Percentiles rank a stretch among this genome's conserved stretches.
phyloP scores from a whole-genome alignment of 2,888 invertebrate species.

The Drosophila testacea region DNA sequence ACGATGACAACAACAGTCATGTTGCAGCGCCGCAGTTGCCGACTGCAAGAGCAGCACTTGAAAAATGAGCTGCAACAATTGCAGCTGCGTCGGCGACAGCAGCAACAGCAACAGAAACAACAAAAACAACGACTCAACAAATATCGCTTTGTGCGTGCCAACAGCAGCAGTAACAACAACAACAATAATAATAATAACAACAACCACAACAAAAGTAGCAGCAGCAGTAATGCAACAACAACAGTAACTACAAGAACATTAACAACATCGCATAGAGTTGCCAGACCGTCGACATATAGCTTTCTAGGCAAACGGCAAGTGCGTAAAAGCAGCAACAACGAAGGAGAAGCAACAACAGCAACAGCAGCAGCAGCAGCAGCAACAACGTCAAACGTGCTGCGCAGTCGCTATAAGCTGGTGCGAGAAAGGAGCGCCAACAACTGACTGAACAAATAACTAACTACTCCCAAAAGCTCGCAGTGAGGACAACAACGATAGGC shows the following conservation, averaged over 20 bases:
- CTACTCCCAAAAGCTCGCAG: background rate
- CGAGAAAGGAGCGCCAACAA: slow-evolving; percentile 39
- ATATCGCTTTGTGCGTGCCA: slow-evolving; percentile 58
- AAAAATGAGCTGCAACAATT: slow-evolving; percentile 26
- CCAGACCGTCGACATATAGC: slow-evolving; percentile 25
- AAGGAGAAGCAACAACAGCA: background rate
- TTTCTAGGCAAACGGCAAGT: slow-evolving; percentile 9
- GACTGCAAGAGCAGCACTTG: slow-evolving; percentile 35
- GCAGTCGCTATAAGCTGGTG: slow-evolving; percentile 61
- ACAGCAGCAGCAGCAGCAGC: background rate
- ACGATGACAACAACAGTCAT: slow-evolving; percentile 22
- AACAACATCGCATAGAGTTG: slow-evolving; percentile 16
- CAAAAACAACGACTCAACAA: slow-evolving; percentile 32
- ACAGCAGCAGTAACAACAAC: slow-evolving; percentile 7
- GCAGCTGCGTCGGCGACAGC: slow-evolving; percentile 15
- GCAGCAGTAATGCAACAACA: background rate
- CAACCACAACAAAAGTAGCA: slow-evolving; percentile 5
- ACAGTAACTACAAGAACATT: slow-evolving; percentile 5
- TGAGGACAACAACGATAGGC: slow-evolving; percentile 3
- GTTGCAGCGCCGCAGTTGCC: slow-evolving; percentile 19
- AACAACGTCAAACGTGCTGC: slow-evolving; percentile 12
- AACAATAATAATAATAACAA: slow-evolving; percentile 12
- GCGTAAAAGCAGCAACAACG: slow-evolving; percentile 13
- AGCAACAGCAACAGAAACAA: slow-evolving; percentile 18
- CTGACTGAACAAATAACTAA: slow-evolving; percentile 35